Conservation (phyloP, 2,797 vertebrate species). For the Nyctibius grandis region DNA sequence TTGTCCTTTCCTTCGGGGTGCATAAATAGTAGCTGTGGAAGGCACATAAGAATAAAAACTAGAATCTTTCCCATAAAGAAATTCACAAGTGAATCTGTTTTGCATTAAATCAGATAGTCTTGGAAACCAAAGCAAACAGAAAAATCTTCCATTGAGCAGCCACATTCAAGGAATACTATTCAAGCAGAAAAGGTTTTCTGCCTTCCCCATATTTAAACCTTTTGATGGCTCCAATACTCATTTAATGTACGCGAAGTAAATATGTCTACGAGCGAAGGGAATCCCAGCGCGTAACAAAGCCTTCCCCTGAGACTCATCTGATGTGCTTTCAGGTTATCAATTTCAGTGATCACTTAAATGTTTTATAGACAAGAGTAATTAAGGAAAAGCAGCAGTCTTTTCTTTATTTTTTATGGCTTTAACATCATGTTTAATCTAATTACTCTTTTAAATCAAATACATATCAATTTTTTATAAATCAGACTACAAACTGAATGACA, state of each 20-base stretch:
- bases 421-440: background rate
- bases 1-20: constrained; percentile 94
- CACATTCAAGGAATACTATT: background rate
- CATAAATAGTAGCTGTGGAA: constrained; percentile 91
- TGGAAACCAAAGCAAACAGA: background rate
- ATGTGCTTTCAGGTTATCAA: background rate
- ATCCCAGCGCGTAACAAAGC: background rate
- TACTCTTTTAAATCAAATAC: background rate
- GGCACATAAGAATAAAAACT: background rate
- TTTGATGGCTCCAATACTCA: background rate
- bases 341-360: background rate
- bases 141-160: background rate
- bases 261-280: background rate
- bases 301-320: background rate
- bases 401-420: background rate
- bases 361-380: background rate
- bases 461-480: background rate
- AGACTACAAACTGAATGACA: background rate
- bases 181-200: background rate
- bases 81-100: background rate
- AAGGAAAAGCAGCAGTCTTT: background rate
- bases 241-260: background rate
- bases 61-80: background rate
- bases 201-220: background rate
- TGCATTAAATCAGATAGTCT: background rate